Conservation (phyloP, 2,797 vertebrate species). For the Huso huso region DNA sequence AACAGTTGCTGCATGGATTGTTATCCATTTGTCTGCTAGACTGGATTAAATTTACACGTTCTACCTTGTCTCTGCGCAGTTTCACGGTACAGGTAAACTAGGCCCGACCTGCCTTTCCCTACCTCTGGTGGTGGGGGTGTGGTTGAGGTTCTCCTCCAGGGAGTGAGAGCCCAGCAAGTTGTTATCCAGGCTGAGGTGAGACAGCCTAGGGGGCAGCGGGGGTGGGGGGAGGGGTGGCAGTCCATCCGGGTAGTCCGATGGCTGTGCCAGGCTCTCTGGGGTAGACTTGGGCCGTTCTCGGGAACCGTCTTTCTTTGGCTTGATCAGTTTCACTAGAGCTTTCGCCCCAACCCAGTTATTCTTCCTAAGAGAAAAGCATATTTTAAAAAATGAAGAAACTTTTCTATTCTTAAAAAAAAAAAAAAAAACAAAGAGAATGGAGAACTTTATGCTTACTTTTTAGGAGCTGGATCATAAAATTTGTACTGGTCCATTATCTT, state of each 20-base stretch:
- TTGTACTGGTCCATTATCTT: slow-evolving; percentile 99
- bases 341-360: slow-evolving; percentile 86
- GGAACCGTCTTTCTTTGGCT: slow-evolving; percentile 78
- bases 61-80: background rate
- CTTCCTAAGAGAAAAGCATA: slow-evolving; percentile 53
- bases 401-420: too few species aligned
- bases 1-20: too few species aligned
- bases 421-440: background rate
- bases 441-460: slow-evolving; percentile 68
- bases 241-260: slow-evolving; percentile 33
- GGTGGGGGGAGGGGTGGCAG: slow-evolving; percentile 35
- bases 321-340: slow-evolving; percentile 86
- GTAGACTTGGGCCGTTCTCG: slow-evolving; percentile 63
- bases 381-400: background rate
- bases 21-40: too few species aligned
- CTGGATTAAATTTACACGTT: background rate
- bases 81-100: background rate
- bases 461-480: slow-evolving; percentile 90
- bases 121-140: slow-evolving; percentile 45
- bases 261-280: slow-evolving; percentile 49
- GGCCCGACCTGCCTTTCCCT: slow-evolving; percentile 7
- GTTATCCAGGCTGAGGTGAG: slow-evolving; percentile 40
- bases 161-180: slow-evolving; percentile 30
- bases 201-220: slow-evolving; percentile 42
- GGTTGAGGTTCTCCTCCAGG: slow-evolving; percentile 52